A percentile compares a stretch with the other conserved stretches of the same genome.
These are phyloP conservation scores for Acanthisitta chloris DNA, from an alignment of 2,113 vertebrate species.

Conservation along the genomic window DNA sequence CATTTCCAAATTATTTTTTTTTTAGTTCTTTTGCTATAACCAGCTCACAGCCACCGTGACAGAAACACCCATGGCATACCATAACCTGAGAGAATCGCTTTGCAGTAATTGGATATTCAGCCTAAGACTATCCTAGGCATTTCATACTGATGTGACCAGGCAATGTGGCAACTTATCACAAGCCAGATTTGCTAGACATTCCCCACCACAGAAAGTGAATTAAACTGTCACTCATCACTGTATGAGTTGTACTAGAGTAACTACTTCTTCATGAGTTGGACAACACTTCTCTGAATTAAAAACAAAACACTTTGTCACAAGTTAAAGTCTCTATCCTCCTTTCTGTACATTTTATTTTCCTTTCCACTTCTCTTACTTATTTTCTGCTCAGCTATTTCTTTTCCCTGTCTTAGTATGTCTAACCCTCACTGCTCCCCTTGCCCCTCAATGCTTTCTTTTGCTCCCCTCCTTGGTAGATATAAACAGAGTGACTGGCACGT, in stretches of 20 bases:
- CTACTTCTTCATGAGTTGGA: background rate
- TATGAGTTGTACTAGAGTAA: background rate
- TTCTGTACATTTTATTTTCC: background rate
- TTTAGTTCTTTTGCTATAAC: background rate
- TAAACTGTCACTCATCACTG: slow-evolving; percentile 39
- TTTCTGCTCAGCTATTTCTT: background rate
- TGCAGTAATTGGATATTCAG: slow-evolving; percentile 5
- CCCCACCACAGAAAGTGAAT: slow-evolving; percentile 36
- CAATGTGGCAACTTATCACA: background rate
- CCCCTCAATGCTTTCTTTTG: background rate
- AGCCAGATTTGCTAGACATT: slow-evolving; percentile 5
- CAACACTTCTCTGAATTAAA: background rate
- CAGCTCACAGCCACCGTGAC: background rate
- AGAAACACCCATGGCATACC: background rate
- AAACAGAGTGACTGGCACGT: background rate
- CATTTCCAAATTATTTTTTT: background rate
- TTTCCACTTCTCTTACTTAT: background rate
- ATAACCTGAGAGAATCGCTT: background rate
- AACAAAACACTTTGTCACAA: background rate
- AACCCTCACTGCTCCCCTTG: background rate
- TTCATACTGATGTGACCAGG: background rate
- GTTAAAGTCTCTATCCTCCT: background rate
- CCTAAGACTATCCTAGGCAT: background rate
- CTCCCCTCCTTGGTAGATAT: background rate
- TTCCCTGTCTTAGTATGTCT: background rate